Conservation (phyloP, 2,113 vertebrate species). For the Rhabdomys dilectus region DNA sequence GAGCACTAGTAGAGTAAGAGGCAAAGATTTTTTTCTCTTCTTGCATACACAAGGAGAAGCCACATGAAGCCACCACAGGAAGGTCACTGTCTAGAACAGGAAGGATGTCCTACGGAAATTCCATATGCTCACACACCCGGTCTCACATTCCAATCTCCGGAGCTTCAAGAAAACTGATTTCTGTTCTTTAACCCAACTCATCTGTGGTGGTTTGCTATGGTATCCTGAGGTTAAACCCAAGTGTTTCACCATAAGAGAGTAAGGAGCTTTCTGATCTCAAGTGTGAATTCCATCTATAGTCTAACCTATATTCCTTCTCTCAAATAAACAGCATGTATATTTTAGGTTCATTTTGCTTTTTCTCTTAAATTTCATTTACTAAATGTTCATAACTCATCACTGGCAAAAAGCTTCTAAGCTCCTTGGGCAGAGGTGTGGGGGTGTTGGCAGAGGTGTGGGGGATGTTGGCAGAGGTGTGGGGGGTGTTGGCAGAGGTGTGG, state of each 20-base stretch:
- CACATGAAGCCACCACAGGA: neutral
- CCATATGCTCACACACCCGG: neutral
- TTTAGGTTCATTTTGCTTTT: neutral
- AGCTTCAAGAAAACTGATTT: neutral
- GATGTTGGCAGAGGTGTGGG: too few species aligned
- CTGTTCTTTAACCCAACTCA: neutral
- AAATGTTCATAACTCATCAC: neutral
- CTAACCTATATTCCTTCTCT: neutral
- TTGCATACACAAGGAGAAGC: neutral
- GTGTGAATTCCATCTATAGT: neutral
- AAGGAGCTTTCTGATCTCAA: neutral
- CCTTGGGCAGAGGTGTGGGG: fast-evolving
- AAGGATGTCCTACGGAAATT: neutral
- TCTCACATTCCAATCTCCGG: neutral
- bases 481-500: fast-evolving
- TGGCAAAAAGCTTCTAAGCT: neutral
- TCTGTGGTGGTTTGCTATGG: neutral
- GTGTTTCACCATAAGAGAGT: neutral
- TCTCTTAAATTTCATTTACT: constrained; percentile 14
- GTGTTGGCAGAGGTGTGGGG: fast-evolving
- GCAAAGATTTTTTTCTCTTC: neutral
- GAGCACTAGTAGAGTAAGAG: neutral
- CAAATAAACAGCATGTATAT: neutral
- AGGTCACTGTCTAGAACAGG: neutral
- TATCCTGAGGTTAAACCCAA: neutral